phyloP scores from a whole-genome alignment of 2,113 vertebrate genomes.

The Burhinus oedicnemus region DNA sequence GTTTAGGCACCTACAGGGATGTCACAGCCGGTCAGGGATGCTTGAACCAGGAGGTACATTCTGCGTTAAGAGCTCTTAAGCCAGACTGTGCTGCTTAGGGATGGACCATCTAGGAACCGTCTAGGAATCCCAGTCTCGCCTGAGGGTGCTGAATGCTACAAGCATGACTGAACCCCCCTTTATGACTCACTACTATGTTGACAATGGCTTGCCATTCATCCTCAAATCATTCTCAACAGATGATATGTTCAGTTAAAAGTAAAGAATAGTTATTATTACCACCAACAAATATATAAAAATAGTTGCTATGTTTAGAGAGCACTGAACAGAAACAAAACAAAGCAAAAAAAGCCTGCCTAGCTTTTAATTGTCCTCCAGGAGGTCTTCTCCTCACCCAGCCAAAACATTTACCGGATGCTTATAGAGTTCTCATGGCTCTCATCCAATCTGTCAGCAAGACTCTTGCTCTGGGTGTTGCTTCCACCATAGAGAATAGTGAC shows the following conservation, averaged over 20 bases:
- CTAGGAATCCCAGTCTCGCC: background rate
- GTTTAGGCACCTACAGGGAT: background rate
- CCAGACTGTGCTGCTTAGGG: background rate
- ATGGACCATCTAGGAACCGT: background rate
- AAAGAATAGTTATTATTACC: background rate
- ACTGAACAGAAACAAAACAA: conserved; percentile 19
- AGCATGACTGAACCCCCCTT: background rate
- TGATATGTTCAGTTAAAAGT: background rate
- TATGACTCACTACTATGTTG: background rate
- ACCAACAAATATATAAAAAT: background rate
- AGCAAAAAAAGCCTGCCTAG: background rate
- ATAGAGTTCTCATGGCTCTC: conserved; percentile 26
- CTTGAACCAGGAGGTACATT: background rate
- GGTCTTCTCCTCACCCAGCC: conserved; percentile 17
- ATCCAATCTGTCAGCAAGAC: conserved; percentile 31
- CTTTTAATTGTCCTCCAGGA: conserved; percentile 31
- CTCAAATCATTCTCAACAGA: background rate
- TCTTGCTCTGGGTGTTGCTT: conserved; percentile 16
- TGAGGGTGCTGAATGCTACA: background rate
- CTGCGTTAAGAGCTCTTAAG: background rate
- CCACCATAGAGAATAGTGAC: background rate
- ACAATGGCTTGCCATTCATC: background rate
- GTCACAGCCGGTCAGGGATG: background rate
- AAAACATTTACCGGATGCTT: conserved; percentile 42
- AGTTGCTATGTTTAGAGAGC: conserved; percentile 19